Percentiles rank a stretch among this genome's conserved stretches.
Conservation (phyloP, 2,797 vertebrate species). For the Poeciliopsis presidionis region DNA sequence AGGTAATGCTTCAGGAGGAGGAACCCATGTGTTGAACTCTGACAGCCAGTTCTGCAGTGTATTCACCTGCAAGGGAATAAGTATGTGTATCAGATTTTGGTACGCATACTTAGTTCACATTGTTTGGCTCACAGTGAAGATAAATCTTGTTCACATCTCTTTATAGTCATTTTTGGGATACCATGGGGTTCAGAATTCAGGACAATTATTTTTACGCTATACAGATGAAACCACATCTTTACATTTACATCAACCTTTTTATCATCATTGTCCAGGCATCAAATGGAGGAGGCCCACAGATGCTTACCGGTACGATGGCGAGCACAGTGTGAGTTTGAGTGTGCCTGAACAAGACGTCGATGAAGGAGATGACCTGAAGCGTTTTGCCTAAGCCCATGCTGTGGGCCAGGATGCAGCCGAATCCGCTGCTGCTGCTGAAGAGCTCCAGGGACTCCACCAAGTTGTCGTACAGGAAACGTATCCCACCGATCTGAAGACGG, state of each 20-base stretch:
- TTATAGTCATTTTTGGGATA: not conserved
- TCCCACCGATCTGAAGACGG: constrained; percentile 88
- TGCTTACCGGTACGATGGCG: constrained; percentile 95
- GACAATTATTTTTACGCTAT: not conserved
- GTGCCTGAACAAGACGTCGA: constrained; percentile 93
- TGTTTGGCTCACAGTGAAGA: not conserved
- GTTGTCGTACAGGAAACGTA: constrained; percentile 97
- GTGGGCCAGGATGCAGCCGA: constrained; percentile 97
- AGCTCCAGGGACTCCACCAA: constrained; percentile 93
- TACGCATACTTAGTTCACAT: too few species aligned
- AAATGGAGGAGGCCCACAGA: not conserved
- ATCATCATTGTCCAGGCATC: not conserved
- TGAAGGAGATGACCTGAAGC: constrained; percentile 96
- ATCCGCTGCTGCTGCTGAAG: constrained; percentile 90
- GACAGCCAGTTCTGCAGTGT: constrained; percentile 97
- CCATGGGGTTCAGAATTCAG: not conserved
- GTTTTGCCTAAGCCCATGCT: constrained; percentile 99
- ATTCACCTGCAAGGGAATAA: constrained; percentile 85
- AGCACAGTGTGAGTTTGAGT: constrained; percentile 95
- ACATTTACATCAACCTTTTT: not conserved
- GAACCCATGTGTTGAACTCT: constrained; percentile 97
- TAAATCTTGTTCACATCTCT: not conserved
- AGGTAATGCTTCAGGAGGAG: constrained; percentile 86
- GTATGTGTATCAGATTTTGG: not conserved
- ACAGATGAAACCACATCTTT: not conserved